A percentile compares a stretch with the other conserved stretches of the same genome.
These are phyloP conservation scores for Bombus pyrosoma DNA, from an alignment of 1,140 invertebrate genomes.

Conservation along the genomic window DNA sequence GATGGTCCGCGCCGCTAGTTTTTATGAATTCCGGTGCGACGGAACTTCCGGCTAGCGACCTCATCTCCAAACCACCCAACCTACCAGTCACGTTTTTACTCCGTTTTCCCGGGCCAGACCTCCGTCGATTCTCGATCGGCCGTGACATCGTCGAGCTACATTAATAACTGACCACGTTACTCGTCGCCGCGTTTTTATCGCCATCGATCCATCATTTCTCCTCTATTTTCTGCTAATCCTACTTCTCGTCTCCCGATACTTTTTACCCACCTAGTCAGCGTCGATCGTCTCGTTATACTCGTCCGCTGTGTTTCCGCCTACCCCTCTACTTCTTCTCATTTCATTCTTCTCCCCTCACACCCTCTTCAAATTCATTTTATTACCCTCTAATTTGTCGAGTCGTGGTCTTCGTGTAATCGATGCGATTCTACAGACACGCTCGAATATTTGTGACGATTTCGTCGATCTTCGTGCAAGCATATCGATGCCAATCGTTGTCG, in stretches of 20 bases:
- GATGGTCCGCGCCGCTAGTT: constrained; percentile 59
- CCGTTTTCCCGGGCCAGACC: constrained; percentile 22
- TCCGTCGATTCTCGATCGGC: constrained; percentile 53
- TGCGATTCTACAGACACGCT: background rate
- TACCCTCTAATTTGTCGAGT: constrained; percentile 11
- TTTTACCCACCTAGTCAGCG: constrained; percentile 9
- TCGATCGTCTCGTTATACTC: constrained; percentile 26
- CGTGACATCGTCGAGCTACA: constrained; percentile 48
- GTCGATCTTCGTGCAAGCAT: too few relatives aligned
- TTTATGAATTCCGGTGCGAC: constrained; percentile 73
- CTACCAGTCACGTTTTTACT: constrained; percentile 44
- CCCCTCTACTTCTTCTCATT: background rate
- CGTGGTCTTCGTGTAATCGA: background rate
- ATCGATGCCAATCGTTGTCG: too few relatives aligned
- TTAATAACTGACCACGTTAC: constrained; percentile 55
- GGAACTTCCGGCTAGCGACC: constrained; percentile 71
- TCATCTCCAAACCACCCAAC: constrained; percentile 62
- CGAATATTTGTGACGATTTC: background rate
- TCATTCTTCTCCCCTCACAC: background rate
- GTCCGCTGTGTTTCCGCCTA: background rate
- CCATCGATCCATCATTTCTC: constrained; percentile 50
- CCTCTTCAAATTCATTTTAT: constrained; percentile 23
- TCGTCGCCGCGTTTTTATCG: constrained; percentile 50
- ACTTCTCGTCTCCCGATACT: constrained; percentile 33
- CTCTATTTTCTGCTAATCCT: constrained; percentile 47